Base-by-base conservation (phyloP, 2,113 vertebrate species). In the Rutilus rutilus region DNA sequence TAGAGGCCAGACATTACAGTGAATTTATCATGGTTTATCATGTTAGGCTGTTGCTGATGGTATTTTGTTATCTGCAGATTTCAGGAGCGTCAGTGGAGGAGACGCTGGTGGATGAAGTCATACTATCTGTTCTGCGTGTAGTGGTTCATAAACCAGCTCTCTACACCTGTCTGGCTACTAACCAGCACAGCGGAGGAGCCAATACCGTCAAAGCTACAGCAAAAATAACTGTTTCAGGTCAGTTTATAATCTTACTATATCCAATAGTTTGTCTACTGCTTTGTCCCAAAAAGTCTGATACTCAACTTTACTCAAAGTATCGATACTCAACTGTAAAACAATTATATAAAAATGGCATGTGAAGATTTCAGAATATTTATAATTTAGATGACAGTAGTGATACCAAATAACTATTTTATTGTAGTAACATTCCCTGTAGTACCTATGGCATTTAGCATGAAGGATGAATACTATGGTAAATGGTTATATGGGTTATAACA, bases 131-230 rank as follows among this genome's bases (percentile, higher is more conserved):
- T 65, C 92, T 99, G 11, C 96, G 94, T 67, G 94, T 97, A 47
- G 95, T 95, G 0, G 96, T 97, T 85, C 97, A 94, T 47, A 96
- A 96, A 76, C 97, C 97, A 0, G 96, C 97, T 60, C 94, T 99
- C 27, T 99, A 97, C 90, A 99, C 98, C 1, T 99, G 98, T 60
- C 93, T 98, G 21, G 97, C 98, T 71, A 97, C 95, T 0, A 99
- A 99, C 89, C 96, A 96, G 54, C 98, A 98, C 69, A 98, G 94
- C 15, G 97, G 97, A n/a, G 97, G 96, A 45, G 96, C 95, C 4
- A 97, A 96, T 82, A 97, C 96, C 0, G 97, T 96, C 69, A 99
- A 99, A 92, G 96, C 97, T 0, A 96, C 97, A 0, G 97, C 97
- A 12, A 95, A 94, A 42, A 92, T 99, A 90, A 97, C 95, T 0